Evolutionary conservation across 2,888 invertebrate species (phyloP), one percentile per base, ranked within the genome.

Genomic region (Agrotis segetum): DNA sequence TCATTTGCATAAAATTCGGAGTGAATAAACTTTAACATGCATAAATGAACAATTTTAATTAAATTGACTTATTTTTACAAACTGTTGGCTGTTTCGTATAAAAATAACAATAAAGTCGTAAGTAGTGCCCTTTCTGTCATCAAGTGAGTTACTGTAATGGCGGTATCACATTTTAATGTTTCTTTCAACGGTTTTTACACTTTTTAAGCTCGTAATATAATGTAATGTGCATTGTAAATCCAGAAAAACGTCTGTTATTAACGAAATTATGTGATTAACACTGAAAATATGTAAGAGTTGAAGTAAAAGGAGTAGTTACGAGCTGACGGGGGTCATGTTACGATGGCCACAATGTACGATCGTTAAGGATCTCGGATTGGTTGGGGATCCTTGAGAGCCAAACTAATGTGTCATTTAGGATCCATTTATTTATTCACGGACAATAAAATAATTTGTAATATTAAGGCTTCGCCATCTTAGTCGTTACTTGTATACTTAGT

Each of bases 251-350:
- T 78, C 83, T 56, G 79, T 78, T 82, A 85, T 81, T 83, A 83
- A 77, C 71, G 72, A 80, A 85, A 83, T 86, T 79, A 85, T 86
- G 82, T 79, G 83, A 83, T 85, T 83, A 85, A 79, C 80, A 77
- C 71, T 77, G 74, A 68, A 71, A 77, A 85, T 79, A 79, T 77
- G 71, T 74, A 80, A 71, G 79, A 65, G 68, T 79, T 82, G 67
- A 70, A 44, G 74, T 77, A 73, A 78, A 79, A 83, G 53, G 60
- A 44, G 73, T 55, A 86, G 68, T 86, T 85, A 85, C 59, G 83
- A 59, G 63, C 64, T 75, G 74, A 71, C 44, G 62, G 74, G 56
- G n/a, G 44, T 55, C 67, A 52, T 63, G 66, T 68, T 55, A 53
- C 69, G 75, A 73, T 63, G 56, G 56, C 46, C 46, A 60, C 71